Base-by-base conservation (phyloP, 2,888 invertebrate species). In the Drosophila mimica region DNA sequence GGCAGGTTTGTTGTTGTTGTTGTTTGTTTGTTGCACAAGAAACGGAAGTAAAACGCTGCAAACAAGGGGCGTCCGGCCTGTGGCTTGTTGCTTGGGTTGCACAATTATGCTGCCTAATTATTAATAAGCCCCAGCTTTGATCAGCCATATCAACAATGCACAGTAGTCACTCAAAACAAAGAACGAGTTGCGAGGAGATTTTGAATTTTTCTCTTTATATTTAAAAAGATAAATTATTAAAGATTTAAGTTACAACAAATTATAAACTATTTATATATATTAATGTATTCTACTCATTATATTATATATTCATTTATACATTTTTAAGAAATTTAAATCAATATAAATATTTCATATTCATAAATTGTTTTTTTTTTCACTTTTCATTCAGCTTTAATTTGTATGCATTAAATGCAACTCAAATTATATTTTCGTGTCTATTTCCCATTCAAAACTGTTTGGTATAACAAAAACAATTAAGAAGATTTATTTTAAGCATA, bases 61-160 rank as follows among this genome's bases (percentile, higher is more conserved):
- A 51, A 75, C 75, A 51, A 76, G 71, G 67, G 64, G 69, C 75
- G 79, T 76, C 79, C 79, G 79, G 79, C 58, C 38, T 52, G 40
- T 31, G n/a, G 30, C 31, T 30, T 31, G 30, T 31, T 30, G 56
- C 49, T 13, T 30, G 38, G n/a, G 38, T 3, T 57, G 43, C 43
- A 40, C 30, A 54, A 43, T 54, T 54, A 67, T 54, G 65, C 59
- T 5, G 15, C 33, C 43, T 65, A 72, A 70, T 70, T 65, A 70
- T 70, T 72, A 72, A 72, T 70, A 59, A 52, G 63, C 40, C 38
- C 33, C 28, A 17, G 46, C 52, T 30, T 51, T 28, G n/a, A 30
- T 38, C 31, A 33, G 36, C 34, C n/a, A 25, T n/a, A 15, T 46
- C n/a, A 54, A 38, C 38, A 53, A 38, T 33, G 63, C 31, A 54